These are phyloP conservation scores for Misgurnus anguillicaudatus DNA, from an alignment of 2,113 vertebrate genomes.

Conservation along the genomic window DNA sequence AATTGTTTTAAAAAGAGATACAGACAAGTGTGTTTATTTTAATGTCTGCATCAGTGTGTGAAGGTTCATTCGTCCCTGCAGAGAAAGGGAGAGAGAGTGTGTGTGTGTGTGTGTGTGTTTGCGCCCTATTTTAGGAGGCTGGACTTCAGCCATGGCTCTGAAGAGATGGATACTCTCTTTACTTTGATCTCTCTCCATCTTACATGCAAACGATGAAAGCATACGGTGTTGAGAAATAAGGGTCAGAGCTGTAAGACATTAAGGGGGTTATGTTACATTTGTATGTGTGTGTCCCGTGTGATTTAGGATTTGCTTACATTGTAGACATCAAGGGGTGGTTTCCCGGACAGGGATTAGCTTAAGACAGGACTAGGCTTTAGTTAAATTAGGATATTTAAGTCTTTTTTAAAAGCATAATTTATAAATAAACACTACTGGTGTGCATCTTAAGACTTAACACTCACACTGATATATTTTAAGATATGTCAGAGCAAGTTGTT, in stretches of 20 bases:
- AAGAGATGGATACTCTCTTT: constrained; percentile 51
- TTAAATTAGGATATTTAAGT: too few relatives aligned
- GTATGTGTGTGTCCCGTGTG: constrained; percentile 1
- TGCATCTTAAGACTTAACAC: too few relatives aligned
- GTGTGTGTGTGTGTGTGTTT: neutral
- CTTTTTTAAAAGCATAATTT: too few relatives aligned
- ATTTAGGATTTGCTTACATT: constrained; percentile 10
- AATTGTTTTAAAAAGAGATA: neutral
- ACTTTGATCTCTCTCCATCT: constrained; percentile 63
- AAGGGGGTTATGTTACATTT: neutral
- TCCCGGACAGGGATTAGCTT: too few relatives aligned
- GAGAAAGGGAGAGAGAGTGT: neutral
- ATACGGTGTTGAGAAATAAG: neutral
- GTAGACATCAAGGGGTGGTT: too few relatives aligned
- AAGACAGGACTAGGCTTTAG: too few relatives aligned
- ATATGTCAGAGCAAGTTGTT: too few relatives aligned
- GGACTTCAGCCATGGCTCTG: constrained; percentile 55
- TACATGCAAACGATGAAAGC: constrained; percentile 2
- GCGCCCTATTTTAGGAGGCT: constrained; percentile 54
- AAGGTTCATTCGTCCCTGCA: neutral
- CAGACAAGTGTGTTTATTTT: neutral
- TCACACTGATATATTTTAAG: too few relatives aligned
- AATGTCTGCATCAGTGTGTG: neutral
- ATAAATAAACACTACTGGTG: too few relatives aligned
- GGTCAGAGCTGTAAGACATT: neutral